Base-by-base conservation (phyloP, 1,140 invertebrate genomes). In the Druon quercuslanigerum region DNA sequence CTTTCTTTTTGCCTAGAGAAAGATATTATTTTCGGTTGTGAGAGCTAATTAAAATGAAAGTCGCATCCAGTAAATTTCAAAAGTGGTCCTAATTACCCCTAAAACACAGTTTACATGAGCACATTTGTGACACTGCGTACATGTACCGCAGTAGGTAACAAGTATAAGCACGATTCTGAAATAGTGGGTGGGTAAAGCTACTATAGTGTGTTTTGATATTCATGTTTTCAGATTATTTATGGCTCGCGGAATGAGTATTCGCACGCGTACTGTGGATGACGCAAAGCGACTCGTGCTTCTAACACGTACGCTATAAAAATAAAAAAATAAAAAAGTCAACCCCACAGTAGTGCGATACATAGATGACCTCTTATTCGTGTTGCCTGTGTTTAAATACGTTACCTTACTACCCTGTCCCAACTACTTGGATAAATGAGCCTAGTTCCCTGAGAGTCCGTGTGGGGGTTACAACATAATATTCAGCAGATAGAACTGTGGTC, bases 401-500 rank as follows among this genome's bases (percentile, higher is more conserved):
- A 66, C 19, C 72, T 72, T 76, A 72, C 79, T 50, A 77, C 79
- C 79, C 77, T 77, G 73, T 77, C 71, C 11, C 40, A 13, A n/a
- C 52, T 74, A 75, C 74, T 77, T 77, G 76, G 77, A 83, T 80
- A 83, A 81, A 81, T 79, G 80, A 82, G 75, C 73, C 78, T 71
- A 76, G 78, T 81, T 25, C 14, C 46, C 14, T n/a, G 81, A 75
- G 75, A 81, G 79, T 84, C 80, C 66, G 77, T 78, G 77, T 75
- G 73, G 76, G 74, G 75, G 77, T 80, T 66, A 80, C 80, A 77
- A 76, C 80, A 80, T 79, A 82, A 80, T 82, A 76, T 77, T 82
- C 75, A 77, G 79, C 79, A 82, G 80, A 82, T 84, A 84, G 78
- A 79, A 78, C 60, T 75, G 76, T 82, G 79, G 83, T 82, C 75